Conservation (phyloP, 2,797 vertebrate species). For the Pygocentrus nattereri region DNA sequence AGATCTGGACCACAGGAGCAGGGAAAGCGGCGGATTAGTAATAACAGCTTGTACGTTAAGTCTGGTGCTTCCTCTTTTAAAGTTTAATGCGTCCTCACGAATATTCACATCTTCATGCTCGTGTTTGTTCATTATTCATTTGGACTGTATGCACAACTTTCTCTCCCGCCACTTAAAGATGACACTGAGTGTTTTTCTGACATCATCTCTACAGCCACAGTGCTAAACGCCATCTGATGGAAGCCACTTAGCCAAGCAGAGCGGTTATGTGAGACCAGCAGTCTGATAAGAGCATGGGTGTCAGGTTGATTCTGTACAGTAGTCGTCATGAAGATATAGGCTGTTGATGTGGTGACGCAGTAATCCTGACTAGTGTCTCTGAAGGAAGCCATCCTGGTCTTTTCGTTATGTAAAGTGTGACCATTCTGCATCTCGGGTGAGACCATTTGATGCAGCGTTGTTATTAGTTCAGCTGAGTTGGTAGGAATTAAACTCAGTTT, state of each 20-base stretch:
- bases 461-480: not conserved
- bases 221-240: not conserved
- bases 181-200: not conserved
- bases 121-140: not conserved
- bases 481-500: not conserved
- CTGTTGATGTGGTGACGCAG: not conserved
- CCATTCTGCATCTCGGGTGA: not conserved
- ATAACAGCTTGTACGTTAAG: not conserved
- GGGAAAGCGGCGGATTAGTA: not conserved
- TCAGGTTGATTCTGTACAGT: constrained; percentile 2
- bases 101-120: not conserved
- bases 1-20: not conserved
- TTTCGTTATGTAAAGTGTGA: not conserved
- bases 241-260: constrained; percentile 5
- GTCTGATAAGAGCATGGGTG: not conserved
- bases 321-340: not conserved
- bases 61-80: not conserved
- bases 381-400: not conserved
- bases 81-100: not conserved
- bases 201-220: not conserved
- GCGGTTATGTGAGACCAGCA: not conserved
- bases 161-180: not conserved
- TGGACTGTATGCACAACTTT: not conserved
- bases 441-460: not conserved
- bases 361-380: not conserved